Conservation (phyloP, 2,113 vertebrate species). For the Uria lomvia region DNA sequence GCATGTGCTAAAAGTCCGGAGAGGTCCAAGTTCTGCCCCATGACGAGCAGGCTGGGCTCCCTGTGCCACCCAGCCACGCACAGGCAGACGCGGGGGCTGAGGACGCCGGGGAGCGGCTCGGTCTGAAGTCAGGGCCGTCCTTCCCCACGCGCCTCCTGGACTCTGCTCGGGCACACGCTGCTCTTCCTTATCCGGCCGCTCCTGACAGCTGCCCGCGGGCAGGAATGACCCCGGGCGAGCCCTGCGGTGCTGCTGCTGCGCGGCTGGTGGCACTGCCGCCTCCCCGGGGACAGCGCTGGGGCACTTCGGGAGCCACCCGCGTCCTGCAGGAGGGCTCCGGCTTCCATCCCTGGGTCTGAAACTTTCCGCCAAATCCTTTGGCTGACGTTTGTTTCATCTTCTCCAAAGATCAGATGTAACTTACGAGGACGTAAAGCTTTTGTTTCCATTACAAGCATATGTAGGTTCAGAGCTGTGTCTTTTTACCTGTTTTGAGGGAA, state of each 20-base stretch:
- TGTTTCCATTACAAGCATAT: neutral
- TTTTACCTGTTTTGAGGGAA: neutral
- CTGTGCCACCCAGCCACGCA: neutral
- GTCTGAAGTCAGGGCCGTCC: neutral
- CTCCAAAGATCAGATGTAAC: neutral
- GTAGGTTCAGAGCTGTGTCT: neutral
- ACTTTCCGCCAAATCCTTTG: neutral
- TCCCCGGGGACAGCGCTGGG: neutral
- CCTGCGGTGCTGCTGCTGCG: neutral
- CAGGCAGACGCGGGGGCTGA: neutral
- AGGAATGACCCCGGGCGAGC: neutral
- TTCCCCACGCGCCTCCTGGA: fast-evolving
- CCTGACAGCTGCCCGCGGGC: neutral
- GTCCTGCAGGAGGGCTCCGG: neutral
- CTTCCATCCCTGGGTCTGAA: neutral
- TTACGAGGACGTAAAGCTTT: neutral
- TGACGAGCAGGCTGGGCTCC: neutral
- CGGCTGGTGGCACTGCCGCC: neutral
- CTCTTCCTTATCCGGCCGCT: neutral
- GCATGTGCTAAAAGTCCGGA: neutral
- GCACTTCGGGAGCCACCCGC: neutral
- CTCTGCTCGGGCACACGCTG: neutral
- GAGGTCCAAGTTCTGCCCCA: neutral
- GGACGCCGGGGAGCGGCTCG: fast-evolving
- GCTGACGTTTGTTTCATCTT: neutral